phyloP scores from a whole-genome alignment of 2,113 vertebrate species.

The Neolamprologus hecqui region DNA sequence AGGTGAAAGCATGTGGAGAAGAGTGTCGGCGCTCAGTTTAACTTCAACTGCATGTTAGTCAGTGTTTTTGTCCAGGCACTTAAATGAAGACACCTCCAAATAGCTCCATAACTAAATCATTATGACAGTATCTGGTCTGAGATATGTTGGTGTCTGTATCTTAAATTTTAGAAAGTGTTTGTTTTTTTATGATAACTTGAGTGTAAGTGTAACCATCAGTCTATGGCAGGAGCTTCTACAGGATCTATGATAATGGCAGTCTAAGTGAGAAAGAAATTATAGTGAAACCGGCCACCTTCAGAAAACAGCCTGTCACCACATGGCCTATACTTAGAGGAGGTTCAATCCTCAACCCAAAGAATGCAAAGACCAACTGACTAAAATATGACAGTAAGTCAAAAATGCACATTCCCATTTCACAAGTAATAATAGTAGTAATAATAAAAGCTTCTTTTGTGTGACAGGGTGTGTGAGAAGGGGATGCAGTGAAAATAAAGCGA shows the following conservation, averaged over 20 bases:
- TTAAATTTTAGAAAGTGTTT: rapidly evolving
- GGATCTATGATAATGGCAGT: not conserved
- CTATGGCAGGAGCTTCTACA: not conserved
- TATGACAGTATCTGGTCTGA: not conserved
- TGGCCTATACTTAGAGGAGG: not conserved
- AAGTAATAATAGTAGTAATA: not conserved
- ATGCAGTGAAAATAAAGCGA: not conserved
- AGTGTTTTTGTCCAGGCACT: not conserved
- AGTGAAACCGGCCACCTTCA: not conserved
- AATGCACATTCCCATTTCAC: not conserved
- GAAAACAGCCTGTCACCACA: not conserved
- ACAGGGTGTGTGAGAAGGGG: not conserved
- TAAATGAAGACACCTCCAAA: not conserved
- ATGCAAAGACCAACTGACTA: not conserved
- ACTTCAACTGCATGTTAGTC: not conserved
- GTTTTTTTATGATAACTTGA: not conserved
- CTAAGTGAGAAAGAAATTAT: not conserved
- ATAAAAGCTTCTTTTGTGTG: not conserved
- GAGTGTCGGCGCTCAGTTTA: not conserved
- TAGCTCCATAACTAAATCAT: rapidly evolving
- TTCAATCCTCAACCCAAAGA: not conserved
- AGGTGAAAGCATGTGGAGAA: not conserved
- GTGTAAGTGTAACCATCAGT: not conserved
- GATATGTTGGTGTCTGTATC: not conserved
- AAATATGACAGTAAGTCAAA: rapidly evolving